Evolutionary conservation across 2,888 invertebrate species (phyloP).

Genomic region (Heteromyza rotundicornis): DNA sequence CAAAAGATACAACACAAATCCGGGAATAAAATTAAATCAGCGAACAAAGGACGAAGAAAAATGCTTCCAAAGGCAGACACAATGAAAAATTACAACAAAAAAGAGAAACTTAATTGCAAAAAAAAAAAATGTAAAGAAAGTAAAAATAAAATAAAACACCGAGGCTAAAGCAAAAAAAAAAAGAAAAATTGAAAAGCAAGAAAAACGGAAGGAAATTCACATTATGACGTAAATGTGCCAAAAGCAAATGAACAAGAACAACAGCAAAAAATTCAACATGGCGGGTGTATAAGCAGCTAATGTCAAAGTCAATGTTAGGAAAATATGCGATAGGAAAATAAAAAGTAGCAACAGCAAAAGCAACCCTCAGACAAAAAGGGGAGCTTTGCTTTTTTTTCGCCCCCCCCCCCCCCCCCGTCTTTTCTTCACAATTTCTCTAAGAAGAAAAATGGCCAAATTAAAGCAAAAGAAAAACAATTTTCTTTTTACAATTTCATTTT

Average conservation of each 20-base stretch:
- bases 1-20: constrained; percentile 16
- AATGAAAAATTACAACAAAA: constrained; percentile 34
- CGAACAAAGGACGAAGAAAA: constrained; percentile 33
- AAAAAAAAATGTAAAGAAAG: constrained; percentile 15
- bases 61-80: constrained; percentile 36
- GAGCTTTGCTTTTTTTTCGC: too few relatives aligned
- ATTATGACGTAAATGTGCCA: constrained; percentile 56
- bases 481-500: constrained; percentile 32
- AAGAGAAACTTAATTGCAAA: constrained; percentile 34
- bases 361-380: constrained; percentile 35
- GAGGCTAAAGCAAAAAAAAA: background rate
- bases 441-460: constrained; percentile 56
- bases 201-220: constrained; percentile 49
- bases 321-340: constrained; percentile 38
- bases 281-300: constrained; percentile 45
- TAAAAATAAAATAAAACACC: background rate
- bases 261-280: background rate
- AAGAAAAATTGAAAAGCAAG: too few relatives aligned
- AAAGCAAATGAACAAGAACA: constrained; percentile 38
- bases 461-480: constrained; percentile 54
- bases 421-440: constrained; percentile 19
- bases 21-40: constrained; percentile 23
- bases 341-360: constrained; percentile 27
- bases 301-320: constrained; percentile 56
- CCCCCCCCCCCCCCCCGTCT: constrained; percentile 36